Conservation (phyloP, 2,888 invertebrate species). For the Cotesia congregata region DNA sequence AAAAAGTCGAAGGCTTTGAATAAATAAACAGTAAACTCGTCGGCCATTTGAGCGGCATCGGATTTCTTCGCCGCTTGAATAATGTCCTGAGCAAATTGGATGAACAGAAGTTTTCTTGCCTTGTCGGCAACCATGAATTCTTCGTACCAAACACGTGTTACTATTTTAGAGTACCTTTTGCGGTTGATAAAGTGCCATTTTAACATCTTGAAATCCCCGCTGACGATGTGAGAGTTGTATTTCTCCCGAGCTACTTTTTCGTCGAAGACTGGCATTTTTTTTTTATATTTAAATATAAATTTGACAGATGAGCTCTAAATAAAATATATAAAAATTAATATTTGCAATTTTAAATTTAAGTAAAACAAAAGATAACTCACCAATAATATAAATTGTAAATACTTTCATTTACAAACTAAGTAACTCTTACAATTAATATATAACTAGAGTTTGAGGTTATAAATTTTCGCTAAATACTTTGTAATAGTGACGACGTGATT, state of each 20-base stretch:
- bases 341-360: background rate
- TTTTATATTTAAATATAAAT: background rate
- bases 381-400: background rate
- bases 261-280: background rate
- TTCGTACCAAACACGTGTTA: background rate
- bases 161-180: background rate
- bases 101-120: background rate
- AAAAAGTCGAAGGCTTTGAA: background rate
- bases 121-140: background rate
- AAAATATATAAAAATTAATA: background rate
- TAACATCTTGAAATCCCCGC: background rate
- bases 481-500: no score
- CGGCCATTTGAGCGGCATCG: background rate
- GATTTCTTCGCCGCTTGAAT: background rate
- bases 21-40: background rate
- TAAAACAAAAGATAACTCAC: background rate
- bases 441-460: background rate
- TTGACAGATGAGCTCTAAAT: background rate
- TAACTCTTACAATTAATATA: background rate
- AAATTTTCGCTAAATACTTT: background rate
- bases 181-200: background rate
- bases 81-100: background rate
- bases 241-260: constrained; percentile 14
- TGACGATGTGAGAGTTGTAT: constrained; percentile 2
- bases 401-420: background rate